Percentiles rank a stretch among this genome's conserved stretches.
phyloP scores from a whole-genome alignment of 2,888 invertebrate species.

The Lobophora halterata region DNA sequence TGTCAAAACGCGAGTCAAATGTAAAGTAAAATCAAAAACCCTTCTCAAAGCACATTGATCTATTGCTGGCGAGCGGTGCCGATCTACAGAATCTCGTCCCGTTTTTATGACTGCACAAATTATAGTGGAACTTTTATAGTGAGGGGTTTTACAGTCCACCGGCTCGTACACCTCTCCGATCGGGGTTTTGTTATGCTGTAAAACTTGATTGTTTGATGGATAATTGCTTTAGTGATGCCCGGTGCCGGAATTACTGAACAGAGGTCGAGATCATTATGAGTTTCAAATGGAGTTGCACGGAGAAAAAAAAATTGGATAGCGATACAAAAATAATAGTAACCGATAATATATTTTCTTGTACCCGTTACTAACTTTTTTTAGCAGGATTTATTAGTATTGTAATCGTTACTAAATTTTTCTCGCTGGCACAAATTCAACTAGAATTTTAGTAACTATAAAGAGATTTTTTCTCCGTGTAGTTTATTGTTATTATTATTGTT shows the following conservation, averaged over 20 bases:
- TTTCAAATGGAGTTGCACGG: too few relatives aligned
- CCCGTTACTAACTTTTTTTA: too few relatives aligned
- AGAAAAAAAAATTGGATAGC: too few relatives aligned
- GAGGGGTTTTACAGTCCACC: constrained; percentile 30
- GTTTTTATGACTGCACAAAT: constrained; percentile 35
- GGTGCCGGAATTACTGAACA: constrained; percentile 28
- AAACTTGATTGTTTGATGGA: constrained; percentile 67
- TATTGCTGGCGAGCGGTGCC: constrained; percentile 18
- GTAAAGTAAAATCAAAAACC: constrained; percentile 21
- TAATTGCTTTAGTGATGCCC: constrained; percentile 54
- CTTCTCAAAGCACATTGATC: constrained; percentile 16
- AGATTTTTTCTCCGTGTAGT: too few relatives aligned
- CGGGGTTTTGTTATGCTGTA: constrained; percentile 59
- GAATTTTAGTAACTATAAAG: too few relatives aligned
- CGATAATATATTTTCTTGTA: too few relatives aligned
- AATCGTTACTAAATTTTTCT: too few relatives aligned
- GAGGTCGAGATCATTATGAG: constrained; percentile 26
- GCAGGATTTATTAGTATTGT: too few relatives aligned
- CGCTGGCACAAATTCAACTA: too few relatives aligned
- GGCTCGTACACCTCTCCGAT: constrained; percentile 37
- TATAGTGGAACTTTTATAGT: constrained; percentile 32
- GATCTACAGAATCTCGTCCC: constrained; percentile 26
- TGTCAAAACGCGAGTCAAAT: constrained; percentile 8
- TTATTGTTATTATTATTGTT: too few relatives aligned
- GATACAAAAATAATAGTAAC: too few relatives aligned